phyloP scores from a whole-genome alignment of 2,888 invertebrate genomes.

The Eupithecia subfuscata region DNA sequence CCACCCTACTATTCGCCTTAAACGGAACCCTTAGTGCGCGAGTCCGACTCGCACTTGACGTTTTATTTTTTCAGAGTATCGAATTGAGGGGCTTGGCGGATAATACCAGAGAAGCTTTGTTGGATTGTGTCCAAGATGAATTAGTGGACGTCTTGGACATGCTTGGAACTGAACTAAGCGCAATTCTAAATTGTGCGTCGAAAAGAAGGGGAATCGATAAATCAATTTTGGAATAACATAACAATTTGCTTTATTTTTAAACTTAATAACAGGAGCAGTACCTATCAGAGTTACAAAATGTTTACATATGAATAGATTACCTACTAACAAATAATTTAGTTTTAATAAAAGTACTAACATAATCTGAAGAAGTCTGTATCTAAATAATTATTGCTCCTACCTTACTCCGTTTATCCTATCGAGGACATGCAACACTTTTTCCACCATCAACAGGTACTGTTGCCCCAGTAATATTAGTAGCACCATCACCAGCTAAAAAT shows the following conservation, averaged over 20 bases:
- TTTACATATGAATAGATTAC: neutral
- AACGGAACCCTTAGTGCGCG: no score
- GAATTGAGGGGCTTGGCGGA: neutral
- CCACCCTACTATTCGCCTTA: no score
- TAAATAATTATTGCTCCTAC: neutral
- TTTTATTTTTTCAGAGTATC: neutral
- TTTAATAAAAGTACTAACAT: neutral
- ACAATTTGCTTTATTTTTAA: neutral
- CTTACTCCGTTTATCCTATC: neutral
- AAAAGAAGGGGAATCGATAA: neutral
- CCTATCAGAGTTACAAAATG: neutral
- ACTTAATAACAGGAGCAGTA: neutral
- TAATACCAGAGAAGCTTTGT: neutral
- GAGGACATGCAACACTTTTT: conserved; percentile 6
- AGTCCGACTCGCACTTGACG: no score
- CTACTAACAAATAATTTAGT: neutral
- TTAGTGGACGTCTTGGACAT: accelerated
- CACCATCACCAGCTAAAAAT: conserved; percentile 93
- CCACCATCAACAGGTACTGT: conserved; percentile 86
- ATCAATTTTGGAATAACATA: neutral
- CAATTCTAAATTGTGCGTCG: neutral
- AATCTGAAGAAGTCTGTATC: neutral
- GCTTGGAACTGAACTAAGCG: neutral
- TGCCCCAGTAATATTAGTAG: conserved; percentile 93
- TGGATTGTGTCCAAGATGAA: neutral